Conservation (phyloP, 2,888 invertebrate genomes). For the Phengaris alcon region DNA sequence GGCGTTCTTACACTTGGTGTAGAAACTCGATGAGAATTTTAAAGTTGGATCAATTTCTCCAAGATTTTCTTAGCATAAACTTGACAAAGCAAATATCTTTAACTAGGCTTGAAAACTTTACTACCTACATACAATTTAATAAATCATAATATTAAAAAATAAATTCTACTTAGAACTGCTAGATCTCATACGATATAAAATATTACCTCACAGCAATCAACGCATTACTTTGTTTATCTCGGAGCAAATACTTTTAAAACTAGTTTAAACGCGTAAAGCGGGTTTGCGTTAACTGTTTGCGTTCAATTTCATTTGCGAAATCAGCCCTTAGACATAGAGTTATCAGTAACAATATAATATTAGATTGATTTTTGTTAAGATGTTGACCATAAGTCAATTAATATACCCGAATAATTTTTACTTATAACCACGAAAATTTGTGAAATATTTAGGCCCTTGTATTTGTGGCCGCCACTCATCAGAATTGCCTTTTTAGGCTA, state of each 20-base stretch:
- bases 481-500: background rate
- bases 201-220: too few relatives aligned
- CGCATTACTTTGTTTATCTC: too few relatives aligned
- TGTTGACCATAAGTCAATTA: too few relatives aligned
- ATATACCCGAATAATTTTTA: background rate
- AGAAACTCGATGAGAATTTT: slow-evolving; percentile 5
- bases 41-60: background rate
- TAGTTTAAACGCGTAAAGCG: too few relatives aligned
- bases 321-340: too few relatives aligned
- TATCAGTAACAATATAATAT: too few relatives aligned
- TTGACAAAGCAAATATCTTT: background rate
- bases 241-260: too few relatives aligned
- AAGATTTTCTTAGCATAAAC: slow-evolving; percentile 1
- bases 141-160: background rate
- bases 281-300: too few relatives aligned
- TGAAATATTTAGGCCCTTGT: background rate
- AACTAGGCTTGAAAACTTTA: background rate
- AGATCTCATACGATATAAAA: too few relatives aligned
- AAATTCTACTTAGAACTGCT: background rate
- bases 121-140: too few relatives aligned
- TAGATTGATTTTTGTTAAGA: too few relatives aligned
- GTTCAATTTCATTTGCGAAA: too few relatives aligned
- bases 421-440: background rate
- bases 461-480: background rate
- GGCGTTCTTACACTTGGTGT: background rate